These are phyloP conservation scores for Drosophila fuyamai DNA, from an alignment of 1,140 invertebrate species.

Conservation along the genomic window DNA sequence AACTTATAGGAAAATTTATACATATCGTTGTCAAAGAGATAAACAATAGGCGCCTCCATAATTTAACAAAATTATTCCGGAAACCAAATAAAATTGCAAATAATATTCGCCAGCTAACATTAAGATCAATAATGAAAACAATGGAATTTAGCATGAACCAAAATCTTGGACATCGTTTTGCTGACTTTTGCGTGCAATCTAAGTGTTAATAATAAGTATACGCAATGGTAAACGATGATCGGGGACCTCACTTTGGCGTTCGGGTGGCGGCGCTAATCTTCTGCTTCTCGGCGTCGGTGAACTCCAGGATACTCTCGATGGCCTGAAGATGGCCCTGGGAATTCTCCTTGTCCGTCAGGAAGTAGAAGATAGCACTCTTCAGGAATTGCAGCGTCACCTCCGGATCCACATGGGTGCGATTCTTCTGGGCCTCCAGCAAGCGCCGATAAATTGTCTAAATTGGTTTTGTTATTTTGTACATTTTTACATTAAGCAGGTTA, in stretches of 20 bases:
- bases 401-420: constrained; percentile 89
- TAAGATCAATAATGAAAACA: constrained; percentile 54
- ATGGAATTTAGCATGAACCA: constrained; percentile 69
- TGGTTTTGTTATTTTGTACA: constrained; percentile 3
- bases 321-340: constrained; percentile 92
- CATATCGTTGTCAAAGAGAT: constrained; percentile 39
- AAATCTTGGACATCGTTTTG: constrained; percentile 73
- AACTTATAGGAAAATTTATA: constrained; percentile 50
- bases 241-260: constrained; percentile 71
- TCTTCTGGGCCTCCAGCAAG: constrained; percentile 89
- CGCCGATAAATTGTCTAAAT: constrained; percentile 92
- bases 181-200: constrained; percentile 29
- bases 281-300: constrained; percentile 90
- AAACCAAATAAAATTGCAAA: constrained; percentile 75
- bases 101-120: constrained; percentile 42
- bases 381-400: constrained; percentile 95
- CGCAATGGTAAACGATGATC: constrained; percentile 25
- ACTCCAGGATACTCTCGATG: constrained; percentile 94
- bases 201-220: constrained; percentile 42
- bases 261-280: constrained; percentile 90
- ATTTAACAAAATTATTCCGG: constrained; percentile 76
- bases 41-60: constrained; percentile 22
- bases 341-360: constrained; percentile 94
- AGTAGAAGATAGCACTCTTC: constrained; percentile 95
- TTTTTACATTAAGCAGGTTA: constrained; percentile 28